A percentile compares a stretch with the other conserved stretches of the same genome.
phyloP scores from a whole-genome alignment of 2,888 invertebrate genomes.

The Dioctria rufipes region DNA sequence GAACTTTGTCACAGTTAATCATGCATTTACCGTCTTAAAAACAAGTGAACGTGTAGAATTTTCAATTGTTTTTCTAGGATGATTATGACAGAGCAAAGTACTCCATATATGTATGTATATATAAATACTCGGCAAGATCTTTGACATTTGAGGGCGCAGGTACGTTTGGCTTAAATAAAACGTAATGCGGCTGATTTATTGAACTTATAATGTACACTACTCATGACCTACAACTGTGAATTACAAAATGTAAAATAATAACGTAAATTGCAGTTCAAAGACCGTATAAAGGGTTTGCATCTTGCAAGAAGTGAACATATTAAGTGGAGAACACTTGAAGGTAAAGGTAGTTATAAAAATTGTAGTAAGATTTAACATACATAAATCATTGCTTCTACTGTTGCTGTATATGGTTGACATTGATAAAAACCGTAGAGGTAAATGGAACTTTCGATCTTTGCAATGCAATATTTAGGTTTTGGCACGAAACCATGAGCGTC shows the following conservation, averaged over 20 bases:
- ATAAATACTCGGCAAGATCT: slow-evolving; percentile 3
- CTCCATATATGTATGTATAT: too few relatives aligned
- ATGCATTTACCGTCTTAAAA: slow-evolving; percentile 66
- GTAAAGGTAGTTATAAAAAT: too few relatives aligned
- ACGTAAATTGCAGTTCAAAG: slow-evolving; percentile 34
- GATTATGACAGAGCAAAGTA: neutral
- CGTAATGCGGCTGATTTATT: slow-evolving; percentile 12
- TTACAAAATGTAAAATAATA: slow-evolving; percentile 19
- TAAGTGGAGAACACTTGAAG: too few relatives aligned
- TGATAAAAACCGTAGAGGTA: too few relatives aligned
- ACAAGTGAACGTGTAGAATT: slow-evolving; percentile 70
- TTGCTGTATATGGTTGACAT: too few relatives aligned
- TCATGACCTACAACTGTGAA: slow-evolving; percentile 33
- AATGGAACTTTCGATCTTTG: too few relatives aligned
- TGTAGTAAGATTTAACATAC: too few relatives aligned
- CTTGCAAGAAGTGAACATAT: too few relatives aligned
- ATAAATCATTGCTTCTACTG: too few relatives aligned
- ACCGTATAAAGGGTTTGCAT: neutral
- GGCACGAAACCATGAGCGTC: too few relatives aligned
- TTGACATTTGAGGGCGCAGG: neutral
- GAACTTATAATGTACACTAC: slow-evolving; percentile 25
- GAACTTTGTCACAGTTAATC: slow-evolving; percentile 60
- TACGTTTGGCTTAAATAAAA: slow-evolving; percentile 1
- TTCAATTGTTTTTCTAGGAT: slow-evolving; percentile 58
- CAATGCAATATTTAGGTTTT: too few relatives aligned